Conservation (phyloP, 35 echinoderm and acorn worm genomes). For the Apostichopus parvimensis region DNA sequence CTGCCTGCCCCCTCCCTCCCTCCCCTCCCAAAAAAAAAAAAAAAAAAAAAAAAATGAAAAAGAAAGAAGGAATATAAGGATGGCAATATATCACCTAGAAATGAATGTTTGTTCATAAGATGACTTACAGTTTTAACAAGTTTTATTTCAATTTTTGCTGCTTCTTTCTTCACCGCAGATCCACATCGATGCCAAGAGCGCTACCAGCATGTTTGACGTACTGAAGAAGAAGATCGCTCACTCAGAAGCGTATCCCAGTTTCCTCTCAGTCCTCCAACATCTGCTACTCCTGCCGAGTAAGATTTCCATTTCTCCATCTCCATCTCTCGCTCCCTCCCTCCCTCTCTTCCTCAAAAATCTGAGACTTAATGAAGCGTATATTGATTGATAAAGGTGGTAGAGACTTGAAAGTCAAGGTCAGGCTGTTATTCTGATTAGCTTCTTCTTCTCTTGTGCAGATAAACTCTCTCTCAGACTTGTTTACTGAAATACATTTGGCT, state of each 20-base stretch:
- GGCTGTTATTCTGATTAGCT: background rate
- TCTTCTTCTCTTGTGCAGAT: background rate
- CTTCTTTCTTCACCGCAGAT: constrained; percentile 44
- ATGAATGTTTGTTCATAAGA: too few relatives aligned
- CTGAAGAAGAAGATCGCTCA: constrained; percentile 95
- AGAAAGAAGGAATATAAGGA: too few relatives aligned
- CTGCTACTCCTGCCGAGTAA: constrained; percentile 97
- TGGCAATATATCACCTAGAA: background rate
- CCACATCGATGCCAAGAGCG: constrained; percentile 89
- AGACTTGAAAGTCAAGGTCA: background rate
- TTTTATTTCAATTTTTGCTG: background rate
- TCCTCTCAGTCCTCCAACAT: constrained; percentile 92
- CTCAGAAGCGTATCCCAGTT: constrained; percentile 92
- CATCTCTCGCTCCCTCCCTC: too few relatives aligned
- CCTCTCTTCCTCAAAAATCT: background rate
- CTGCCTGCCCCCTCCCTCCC: too few relatives aligned
- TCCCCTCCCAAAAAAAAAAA: too few relatives aligned
- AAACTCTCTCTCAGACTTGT: too few relatives aligned
- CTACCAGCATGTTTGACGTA: constrained; percentile 98
- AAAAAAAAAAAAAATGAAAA: too few relatives aligned
- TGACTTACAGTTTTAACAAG: too few relatives aligned
- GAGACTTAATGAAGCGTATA: background rate
- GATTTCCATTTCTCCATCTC: constrained; percentile 29
- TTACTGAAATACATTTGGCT: too few relatives aligned
- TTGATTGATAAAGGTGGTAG: background rate